phyloP scores from a whole-genome alignment of 1,140 invertebrate genomes.

The Drosophila ficusphila region DNA sequence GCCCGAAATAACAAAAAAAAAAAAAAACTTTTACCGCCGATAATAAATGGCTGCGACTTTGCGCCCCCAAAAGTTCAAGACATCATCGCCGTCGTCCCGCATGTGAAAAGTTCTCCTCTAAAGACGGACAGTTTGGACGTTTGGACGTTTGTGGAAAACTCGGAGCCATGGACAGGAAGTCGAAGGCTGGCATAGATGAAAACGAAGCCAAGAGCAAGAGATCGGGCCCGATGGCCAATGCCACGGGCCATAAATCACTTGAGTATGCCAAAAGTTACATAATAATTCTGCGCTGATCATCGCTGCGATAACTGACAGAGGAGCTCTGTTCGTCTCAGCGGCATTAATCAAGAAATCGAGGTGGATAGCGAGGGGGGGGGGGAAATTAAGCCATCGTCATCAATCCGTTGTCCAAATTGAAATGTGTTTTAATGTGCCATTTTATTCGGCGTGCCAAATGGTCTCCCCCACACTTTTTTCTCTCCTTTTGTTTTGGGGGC shows the following conservation, averaged over 20 bases:
- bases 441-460: slow-evolving; percentile 62
- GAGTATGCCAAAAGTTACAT: slow-evolving; percentile 80
- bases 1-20: slow-evolving; percentile 46
- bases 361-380: too few species aligned
- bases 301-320: slow-evolving; percentile 55
- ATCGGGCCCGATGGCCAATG: slow-evolving; percentile 64
- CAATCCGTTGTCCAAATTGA: slow-evolving; percentile 64
- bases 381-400: slow-evolving; percentile 65
- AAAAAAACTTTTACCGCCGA: slow-evolving; percentile 66
- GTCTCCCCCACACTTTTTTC: slow-evolving; percentile 1
- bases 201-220: slow-evolving; percentile 70
- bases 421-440: slow-evolving; percentile 73
- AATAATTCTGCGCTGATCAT: slow-evolving; percentile 71
- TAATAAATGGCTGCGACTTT: slow-evolving; percentile 77
- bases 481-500: not conserved
- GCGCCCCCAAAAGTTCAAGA: slow-evolving; percentile 79
- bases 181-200: slow-evolving; percentile 35
- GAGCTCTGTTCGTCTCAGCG: not conserved
- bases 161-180: slow-evolving; percentile 67
- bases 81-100: slow-evolving; percentile 54
- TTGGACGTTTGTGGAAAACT: not conserved
- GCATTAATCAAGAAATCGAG: slow-evolving; percentile 59
- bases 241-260: slow-evolving; percentile 78
- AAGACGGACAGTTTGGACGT: slow-evolving; percentile 10
- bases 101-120: slow-evolving; percentile 73